These are phyloP conservation scores for Ectemnius lituratus DNA, from an alignment of 2,888 invertebrate genomes.

Conservation along the genomic window DNA sequence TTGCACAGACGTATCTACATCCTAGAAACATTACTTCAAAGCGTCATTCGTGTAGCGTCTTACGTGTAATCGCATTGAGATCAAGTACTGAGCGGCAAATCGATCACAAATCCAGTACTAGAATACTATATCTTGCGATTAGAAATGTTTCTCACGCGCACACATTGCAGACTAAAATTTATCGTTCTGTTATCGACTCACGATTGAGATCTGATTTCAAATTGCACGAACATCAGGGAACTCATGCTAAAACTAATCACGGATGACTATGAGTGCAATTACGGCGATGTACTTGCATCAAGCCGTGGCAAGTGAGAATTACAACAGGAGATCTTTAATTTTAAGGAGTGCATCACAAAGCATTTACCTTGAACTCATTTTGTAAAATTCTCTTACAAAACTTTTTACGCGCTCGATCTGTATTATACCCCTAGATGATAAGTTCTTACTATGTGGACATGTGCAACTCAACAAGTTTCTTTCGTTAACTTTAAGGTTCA, in stretches of 20 bases:
- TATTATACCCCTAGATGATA: slow-evolving; percentile 31
- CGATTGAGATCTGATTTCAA: neutral
- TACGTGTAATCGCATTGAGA: neutral
- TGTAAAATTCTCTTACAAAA: slow-evolving; percentile 35
- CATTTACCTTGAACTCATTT: slow-evolving; percentile 44
- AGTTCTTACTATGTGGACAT: slow-evolving; percentile 21
- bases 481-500: no score
- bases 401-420: slow-evolving; percentile 11
- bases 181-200: neutral
- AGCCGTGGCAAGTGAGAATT: slow-evolving; percentile 23
- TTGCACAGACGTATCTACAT: slow-evolving; percentile 25
- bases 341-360: slow-evolving; percentile 25
- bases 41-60: slow-evolving; percentile 8
- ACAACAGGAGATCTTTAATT: slow-evolving; percentile 17
- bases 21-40: slow-evolving; percentile 40
- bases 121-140: slow-evolving; percentile 37
- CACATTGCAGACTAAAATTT: neutral
- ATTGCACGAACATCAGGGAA: neutral
- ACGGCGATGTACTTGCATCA: slow-evolving; percentile 14
- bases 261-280: slow-evolving; percentile 8
- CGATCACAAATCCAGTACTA: neutral
- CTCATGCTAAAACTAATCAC: neutral
- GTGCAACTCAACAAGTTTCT: no score
- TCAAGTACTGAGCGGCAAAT: slow-evolving; percentile 1
- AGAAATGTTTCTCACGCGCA: slow-evolving; percentile 13